Evolutionary conservation across 2,888 invertebrate species (phyloP).

Genomic region (Drosophila neotestacea): DNA sequence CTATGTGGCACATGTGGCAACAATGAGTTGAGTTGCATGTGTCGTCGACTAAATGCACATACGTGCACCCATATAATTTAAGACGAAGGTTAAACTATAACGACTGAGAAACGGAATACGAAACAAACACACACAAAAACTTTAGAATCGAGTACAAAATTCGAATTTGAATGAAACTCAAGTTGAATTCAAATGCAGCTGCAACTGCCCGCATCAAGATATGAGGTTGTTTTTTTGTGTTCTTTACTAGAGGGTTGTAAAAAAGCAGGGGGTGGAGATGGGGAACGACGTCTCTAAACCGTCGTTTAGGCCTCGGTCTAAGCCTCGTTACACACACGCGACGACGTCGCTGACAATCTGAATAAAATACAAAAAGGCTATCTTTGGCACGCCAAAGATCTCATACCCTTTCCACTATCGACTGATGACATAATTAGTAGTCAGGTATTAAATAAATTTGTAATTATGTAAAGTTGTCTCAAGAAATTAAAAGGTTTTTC

Average conservation of each 20-base stretch:
- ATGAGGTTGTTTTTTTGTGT: neutral
- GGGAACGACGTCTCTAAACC: conserved; percentile 23
- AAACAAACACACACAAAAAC: conserved; percentile 21
- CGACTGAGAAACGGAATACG: conserved; percentile 34
- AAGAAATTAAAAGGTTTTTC: too few relatives aligned
- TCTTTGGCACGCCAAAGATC: too few relatives aligned
- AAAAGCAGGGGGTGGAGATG: neutral
- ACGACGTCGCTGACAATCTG: conserved; percentile 50
- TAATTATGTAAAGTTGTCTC: too few relatives aligned
- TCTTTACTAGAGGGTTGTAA: neutral
- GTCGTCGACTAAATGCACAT: conserved; percentile 3
- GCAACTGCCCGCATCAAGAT: conserved; percentile 34
- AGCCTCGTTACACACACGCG: conserved; percentile 69
- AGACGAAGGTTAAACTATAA: conserved; percentile 42
- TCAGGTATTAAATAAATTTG: too few relatives aligned
- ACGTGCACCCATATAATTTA: conserved; percentile 36
- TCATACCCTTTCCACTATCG: too few relatives aligned
- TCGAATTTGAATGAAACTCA: conserved; percentile 40
- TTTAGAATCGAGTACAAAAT: conserved; percentile 45
- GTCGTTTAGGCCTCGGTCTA: conserved; percentile 62
- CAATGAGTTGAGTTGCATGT: conserved; percentile 34
- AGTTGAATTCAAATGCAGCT: conserved; percentile 38
- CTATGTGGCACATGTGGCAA: conserved; percentile 38
- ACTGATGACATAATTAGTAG: too few relatives aligned
- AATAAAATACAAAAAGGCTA: too few relatives aligned